phyloP scores from a whole-genome alignment of 2,797 vertebrate genomes.

The Phoxinus dragarum region DNA sequence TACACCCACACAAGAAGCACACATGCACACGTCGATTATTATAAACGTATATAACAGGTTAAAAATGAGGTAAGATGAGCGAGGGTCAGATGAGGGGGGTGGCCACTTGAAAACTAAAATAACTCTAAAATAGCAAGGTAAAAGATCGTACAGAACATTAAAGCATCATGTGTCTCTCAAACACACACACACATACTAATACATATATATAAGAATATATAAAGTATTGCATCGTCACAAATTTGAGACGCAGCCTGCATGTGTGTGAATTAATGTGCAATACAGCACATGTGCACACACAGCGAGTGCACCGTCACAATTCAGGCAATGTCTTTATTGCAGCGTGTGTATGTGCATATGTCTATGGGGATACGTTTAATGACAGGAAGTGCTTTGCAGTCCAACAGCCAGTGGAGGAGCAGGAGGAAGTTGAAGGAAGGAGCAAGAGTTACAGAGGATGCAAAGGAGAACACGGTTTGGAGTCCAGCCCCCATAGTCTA shows the following conservation, averaged over 20 bases:
- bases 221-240: conserved; percentile 62
- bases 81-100: conserved; percentile 48
- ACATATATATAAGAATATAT: conserved; percentile 38
- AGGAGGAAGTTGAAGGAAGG: conserved; percentile 57
- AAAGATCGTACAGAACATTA: not conserved
- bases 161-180: conserved; percentile 37
- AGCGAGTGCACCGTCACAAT: conserved; percentile 50
- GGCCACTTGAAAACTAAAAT: conserved; percentile 62
- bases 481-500: conserved; percentile 85
- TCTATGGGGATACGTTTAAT: conserved; percentile 35
- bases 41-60: conserved; percentile 64
- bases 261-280: conserved; percentile 54
- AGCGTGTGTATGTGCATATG: conserved; percentile 50
- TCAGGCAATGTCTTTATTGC: conserved; percentile 48
- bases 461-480: conserved; percentile 63
- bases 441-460: conserved; percentile 54
- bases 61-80: conserved; percentile 73
- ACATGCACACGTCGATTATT: conserved; percentile 45
- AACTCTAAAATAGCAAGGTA: conserved; percentile 54
- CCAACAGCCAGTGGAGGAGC: conserved; percentile 68
- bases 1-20: conserved; percentile 62
- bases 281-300: conserved; percentile 43
- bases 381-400: conserved; percentile 66
- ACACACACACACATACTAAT: conserved; percentile 35
- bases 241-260: conserved; percentile 45